Conservation (phyloP, 2,797 vertebrate species). For the Stomatorhinus walkeri region DNA sequence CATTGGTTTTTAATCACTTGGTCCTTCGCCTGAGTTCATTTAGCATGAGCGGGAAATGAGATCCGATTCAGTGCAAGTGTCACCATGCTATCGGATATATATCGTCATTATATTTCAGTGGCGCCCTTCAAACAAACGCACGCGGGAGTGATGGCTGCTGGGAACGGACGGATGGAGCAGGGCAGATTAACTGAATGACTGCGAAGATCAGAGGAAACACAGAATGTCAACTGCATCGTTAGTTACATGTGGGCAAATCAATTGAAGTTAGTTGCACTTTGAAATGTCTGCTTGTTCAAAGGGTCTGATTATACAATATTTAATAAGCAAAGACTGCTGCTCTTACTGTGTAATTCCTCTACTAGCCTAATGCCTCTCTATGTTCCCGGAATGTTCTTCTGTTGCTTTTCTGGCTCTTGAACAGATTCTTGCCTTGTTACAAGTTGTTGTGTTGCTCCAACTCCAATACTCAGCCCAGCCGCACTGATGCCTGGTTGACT, state of each 20-base stretch:
- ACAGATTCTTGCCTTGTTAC: background rate
- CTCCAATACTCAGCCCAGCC: background rate
- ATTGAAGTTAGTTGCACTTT: background rate
- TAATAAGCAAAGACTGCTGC: background rate
- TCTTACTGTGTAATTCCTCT: background rate
- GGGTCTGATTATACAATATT: background rate
- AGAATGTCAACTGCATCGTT: background rate
- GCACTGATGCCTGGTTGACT: background rate
- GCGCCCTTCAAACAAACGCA: background rate
- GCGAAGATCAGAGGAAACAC: background rate
- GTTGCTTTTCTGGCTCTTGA: background rate
- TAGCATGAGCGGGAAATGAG: background rate
- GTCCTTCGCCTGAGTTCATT: background rate
- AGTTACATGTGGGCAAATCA: background rate
- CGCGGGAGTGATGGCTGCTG: background rate
- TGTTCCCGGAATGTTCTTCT: background rate
- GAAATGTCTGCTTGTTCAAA: background rate
- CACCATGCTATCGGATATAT: background rate
- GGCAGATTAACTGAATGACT: background rate
- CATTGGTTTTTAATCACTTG: background rate
- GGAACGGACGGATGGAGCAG: background rate
- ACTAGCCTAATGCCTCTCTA: background rate
- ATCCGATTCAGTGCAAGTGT: background rate
- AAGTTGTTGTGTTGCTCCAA: background rate
- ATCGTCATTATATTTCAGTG: background rate